Base-by-base conservation (phyloP, 2,888 invertebrate species). In the Drosophila niveifrons region DNA sequence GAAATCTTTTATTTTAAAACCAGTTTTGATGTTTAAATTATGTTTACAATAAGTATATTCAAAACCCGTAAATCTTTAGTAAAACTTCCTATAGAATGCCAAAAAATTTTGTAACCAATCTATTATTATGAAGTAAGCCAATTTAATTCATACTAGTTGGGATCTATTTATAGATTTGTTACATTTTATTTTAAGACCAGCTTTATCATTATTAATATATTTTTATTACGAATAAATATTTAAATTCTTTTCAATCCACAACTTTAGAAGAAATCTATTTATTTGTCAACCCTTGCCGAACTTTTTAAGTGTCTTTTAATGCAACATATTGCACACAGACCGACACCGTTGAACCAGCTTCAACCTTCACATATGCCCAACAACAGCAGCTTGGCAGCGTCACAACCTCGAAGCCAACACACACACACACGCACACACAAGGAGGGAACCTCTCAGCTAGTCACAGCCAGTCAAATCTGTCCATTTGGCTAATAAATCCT, bases 401-500 rank as follows among this genome's bases (percentile, higher is more conserved):
- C 39, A 15, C 15, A 39, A 11, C 36, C 36, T 39, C 11, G n/a
- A 6, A 41, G 13, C 15, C 39, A n/a, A n/a, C n/a, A n/a, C n/a
- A n/a, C n/a, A n/a, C n/a, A 15, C 15, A 41, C 34, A 47, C 34
- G 41, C 4, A 18, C 23, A 15, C 15, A 41, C 34, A 47, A 17
- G 31, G 46, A 36, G 55, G 55, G 41, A 66, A 51, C 52, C 73
- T 64, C 41, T 55, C 47, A 71, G 55, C 57, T 71, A 77, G 75
- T 73, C 82, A 82, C 82, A 82, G 89, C 87, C 90, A 90, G 91
- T 91, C 92, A 91, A 92, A 92, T 91, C 90, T 91, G 88, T 90
- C 89, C 90, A 91, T 91, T 92, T 91, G 90, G 89, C 91, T 91
- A 92, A 91, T 91, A 91, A 91, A 91, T 91, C 92, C 91, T 91